Base-by-base conservation (phyloP, 2,113 vertebrate species). In the Ellobius talpinus region DNA sequence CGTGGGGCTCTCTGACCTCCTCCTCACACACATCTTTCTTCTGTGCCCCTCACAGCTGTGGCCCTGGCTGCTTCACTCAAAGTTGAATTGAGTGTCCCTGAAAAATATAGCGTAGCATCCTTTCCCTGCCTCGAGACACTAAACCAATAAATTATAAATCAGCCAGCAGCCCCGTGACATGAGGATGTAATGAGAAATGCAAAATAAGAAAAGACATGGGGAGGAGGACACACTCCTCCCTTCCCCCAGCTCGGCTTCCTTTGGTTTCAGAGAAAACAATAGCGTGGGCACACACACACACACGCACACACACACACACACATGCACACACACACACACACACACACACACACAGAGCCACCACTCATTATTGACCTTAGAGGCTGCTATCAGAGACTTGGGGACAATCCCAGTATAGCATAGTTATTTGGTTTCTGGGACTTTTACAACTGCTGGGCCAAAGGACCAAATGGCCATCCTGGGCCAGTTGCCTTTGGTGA, bases 91-190 rank as follows among this genome's bases (percentile, higher is more conserved):
- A 97, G 96, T 97, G 96, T 97, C 96, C 96, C 97, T 97, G 97
- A 98, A 96, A 96, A 97, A 96, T 97, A 97, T 91, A 98, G 97
- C 96, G 10, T 94, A 97, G 97, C 96, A 97, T 97, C 97, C 97
- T 98, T 97, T 96, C 94, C 97, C 97, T 97, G 97, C 97, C 73
- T 89, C 73, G 92, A 97, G 97, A 97, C 97, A 97, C 97, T 97
- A 97, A 97, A 97, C 98, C 97, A 97, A 97, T 98, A 98, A 98
- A 98, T 98, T 97, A 98, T 98, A 97, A 97, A 98, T 98, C 97
- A 97, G 96, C 97, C 96, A 93, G 97, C 96, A 97, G 98, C 96
- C 95, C 96, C 82, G 95, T 97, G 98, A 98, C 98, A 98, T 96
- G 97, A 78, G 96, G 93, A 96, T 97, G 97, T 97, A 97, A 97